phyloP scores from a whole-genome alignment of 2,888 invertebrate genomes.

The Hesperia comma region DNA sequence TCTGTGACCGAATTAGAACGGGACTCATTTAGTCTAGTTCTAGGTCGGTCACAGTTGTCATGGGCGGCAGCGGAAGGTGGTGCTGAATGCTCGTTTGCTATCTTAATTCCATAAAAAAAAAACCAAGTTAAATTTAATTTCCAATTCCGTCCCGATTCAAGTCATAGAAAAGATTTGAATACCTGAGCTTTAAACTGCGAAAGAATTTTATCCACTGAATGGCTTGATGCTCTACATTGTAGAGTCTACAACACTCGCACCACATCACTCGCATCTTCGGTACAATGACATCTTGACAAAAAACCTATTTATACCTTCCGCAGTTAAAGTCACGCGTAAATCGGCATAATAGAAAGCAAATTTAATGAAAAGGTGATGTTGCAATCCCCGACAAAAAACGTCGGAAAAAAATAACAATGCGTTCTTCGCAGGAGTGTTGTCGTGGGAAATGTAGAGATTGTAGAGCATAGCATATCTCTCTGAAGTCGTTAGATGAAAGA shows the following conservation, averaged over 20 bases:
- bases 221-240: background rate
- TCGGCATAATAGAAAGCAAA: constrained; percentile 25
- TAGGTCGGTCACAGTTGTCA: too few species aligned
- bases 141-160: too few species aligned
- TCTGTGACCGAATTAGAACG: too few species aligned
- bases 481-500: constrained; percentile 58
- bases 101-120: too few species aligned
- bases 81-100: too few species aligned
- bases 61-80: too few species aligned
- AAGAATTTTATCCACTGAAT: too few species aligned
- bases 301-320: background rate
- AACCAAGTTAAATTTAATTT: too few species aligned
- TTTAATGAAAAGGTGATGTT: constrained; percentile 28
- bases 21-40: too few species aligned
- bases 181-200: too few species aligned
- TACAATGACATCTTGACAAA: background rate
- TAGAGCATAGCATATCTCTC: constrained; percentile 56
- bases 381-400: constrained; percentile 37
- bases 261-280: background rate
- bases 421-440: constrained; percentile 48
- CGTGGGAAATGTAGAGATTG: constrained; percentile 65
- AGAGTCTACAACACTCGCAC: background rate
- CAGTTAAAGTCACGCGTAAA: constrained; percentile 13
- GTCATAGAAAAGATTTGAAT: too few species aligned
- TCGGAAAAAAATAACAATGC: constrained; percentile 49